phyloP scores from a whole-genome alignment of 1,140 invertebrate genomes.

The Drosophila lacteicornis region DNA sequence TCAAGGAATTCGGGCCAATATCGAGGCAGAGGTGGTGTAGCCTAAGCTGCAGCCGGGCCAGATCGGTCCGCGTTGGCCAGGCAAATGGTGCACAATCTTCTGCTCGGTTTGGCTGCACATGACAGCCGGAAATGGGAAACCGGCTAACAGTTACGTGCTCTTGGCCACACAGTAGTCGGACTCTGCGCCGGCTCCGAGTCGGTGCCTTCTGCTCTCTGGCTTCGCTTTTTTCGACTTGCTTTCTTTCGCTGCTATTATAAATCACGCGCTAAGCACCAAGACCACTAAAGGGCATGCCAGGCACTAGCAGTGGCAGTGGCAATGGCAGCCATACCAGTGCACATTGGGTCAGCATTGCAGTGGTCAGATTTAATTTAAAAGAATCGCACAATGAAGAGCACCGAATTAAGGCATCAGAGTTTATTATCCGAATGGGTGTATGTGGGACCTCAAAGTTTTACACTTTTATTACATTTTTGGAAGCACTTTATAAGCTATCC shows the following conservation, averaged over 20 bases:
- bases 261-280: conserved; percentile 79
- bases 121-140: conserved; percentile 79
- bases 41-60: conserved; percentile 45
- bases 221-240: conserved; percentile 32
- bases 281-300: conserved; percentile 54
- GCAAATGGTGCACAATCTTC: conserved; percentile 76
- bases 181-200: conserved; percentile 11
- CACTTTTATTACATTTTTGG: neutral
- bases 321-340: conserved; percentile 38
- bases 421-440: neutral
- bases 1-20: conserved; percentile 38
- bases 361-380: conserved; percentile 1
- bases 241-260: conserved; percentile 66
- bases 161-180: conserved; percentile 67
- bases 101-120: conserved; percentile 77
- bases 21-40: conserved; percentile 20
- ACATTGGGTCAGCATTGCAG: conserved; percentile 50
- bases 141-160: conserved; percentile 76
- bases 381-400: neutral
- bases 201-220: conserved; percentile 28
- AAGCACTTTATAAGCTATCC: neutral
- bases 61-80: conserved; percentile 20
- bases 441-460: too few species aligned
- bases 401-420: conserved; percentile 2
- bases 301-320: conserved; percentile 37